Evolutionary conservation across 92 coral and sea anemone species (phyloP), one percentile per base, ranked within the genome.

Genomic region (Epizoanthus scotinus): DNA sequence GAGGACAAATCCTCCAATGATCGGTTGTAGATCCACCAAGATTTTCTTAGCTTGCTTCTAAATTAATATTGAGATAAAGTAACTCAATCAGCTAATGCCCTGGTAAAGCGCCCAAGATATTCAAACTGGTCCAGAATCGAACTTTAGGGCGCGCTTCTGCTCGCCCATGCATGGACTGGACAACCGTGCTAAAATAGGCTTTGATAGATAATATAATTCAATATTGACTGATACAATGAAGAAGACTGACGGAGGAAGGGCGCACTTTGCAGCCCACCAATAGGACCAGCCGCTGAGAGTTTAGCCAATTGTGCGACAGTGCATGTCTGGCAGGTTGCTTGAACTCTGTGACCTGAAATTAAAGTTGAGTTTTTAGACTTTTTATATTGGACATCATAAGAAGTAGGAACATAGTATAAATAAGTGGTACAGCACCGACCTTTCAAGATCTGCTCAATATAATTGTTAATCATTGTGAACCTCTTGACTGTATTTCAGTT

Each of bases 131-230:
- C 53, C 27, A 60, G 69, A 36, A 59, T 75, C 61, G 59, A 75
- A 75, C 52, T 59, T 60, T 40, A 40, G 68, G 81, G 81, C 67
- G 81, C 81, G 81, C 68, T 31, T 17, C 15, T 75, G 81, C 20
- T 59, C 9, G 40, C 60, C 81, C 67, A 60, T 58, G 81, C 22
- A 57, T 58, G 59, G 81, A 75, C 68, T 75, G 81, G 81, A 75
- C 57, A 36, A 28, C 67, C 59, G 68, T 60, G 58, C 14, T 58
- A 75, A 75, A 58, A 38, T 75, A 59, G 69, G 8, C 53, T 57
- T 74, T 75, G 68, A 57, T 57, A 60, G 81, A 59, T 60, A 75
- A 75, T 60, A 75, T 47, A 75, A 75, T 75, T 75, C 81, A 75
- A 75, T 75, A 75, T 38, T 58, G 81, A 53, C 81, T 75, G 81